Evolutionary conservation across 2,888 invertebrate genomes (phyloP).

Genomic region (Coremacera marginata): DNA sequence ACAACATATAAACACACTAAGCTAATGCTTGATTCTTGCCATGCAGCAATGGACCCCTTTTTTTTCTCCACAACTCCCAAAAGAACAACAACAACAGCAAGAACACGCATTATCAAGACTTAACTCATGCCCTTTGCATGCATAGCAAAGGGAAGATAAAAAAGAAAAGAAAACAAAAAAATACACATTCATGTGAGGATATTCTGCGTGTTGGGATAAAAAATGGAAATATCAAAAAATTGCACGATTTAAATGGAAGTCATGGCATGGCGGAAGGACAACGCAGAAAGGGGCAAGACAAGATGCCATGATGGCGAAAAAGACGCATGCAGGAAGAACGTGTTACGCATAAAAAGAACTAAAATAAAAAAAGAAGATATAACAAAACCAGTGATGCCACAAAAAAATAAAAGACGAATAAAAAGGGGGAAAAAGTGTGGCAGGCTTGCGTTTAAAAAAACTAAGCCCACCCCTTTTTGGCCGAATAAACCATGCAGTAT

Average conservation of each 20-base stretch:
- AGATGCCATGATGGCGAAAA: constrained; percentile 42
- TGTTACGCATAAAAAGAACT: constrained; percentile 31
- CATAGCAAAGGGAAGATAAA: not conserved
- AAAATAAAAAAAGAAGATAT: not conserved
- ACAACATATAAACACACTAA: not conserved
- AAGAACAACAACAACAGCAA: not conserved
- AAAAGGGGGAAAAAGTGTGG: constrained; percentile 11
- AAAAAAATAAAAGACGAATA: constrained; percentile 2
- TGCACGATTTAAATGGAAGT: not conserved
- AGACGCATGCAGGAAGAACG: constrained; percentile 15
- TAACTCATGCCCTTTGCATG: constrained; percentile 19
- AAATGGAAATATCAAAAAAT: constrained; percentile 38
- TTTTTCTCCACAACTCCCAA: not conserved
- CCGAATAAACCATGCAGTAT: not conserved
- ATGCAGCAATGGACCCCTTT: not conserved
- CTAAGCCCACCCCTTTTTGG: constrained; percentile 31
- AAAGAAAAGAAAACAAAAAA: not conserved
- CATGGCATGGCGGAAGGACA: not conserved
- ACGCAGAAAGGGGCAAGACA: not conserved
- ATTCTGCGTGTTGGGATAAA: constrained; percentile 30
- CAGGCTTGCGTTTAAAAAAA: constrained; percentile 12
- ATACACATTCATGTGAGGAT: not conserved
- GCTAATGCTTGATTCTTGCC: not conserved
- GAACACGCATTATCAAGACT: not conserved
- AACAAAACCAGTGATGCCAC: constrained; percentile 10